These are phyloP conservation scores for Callospermophilus lateralis DNA, from an alignment of 2,113 vertebrate species.

Conservation along the genomic window DNA sequence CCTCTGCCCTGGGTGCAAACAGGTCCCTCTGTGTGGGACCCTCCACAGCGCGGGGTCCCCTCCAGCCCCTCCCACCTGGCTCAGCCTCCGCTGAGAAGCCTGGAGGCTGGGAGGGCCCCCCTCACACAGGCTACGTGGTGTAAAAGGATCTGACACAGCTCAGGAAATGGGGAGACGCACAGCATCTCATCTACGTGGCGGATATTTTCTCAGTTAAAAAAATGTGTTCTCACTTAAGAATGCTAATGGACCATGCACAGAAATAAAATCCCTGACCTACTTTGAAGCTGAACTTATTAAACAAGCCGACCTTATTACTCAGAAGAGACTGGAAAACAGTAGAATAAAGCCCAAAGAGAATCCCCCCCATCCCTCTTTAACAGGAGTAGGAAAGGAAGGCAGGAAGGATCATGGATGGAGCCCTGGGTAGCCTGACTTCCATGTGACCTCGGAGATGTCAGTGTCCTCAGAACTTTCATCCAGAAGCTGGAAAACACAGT, in stretches of 20 bases:
- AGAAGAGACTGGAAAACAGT: conserved; percentile 75
- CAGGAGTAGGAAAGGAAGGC: conserved; percentile 34
- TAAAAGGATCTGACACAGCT: conserved; percentile 50
- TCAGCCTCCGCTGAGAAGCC: not conserved
- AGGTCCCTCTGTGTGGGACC: not conserved
- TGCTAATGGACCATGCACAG: conserved; percentile 83
- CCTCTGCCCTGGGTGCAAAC: not conserved
- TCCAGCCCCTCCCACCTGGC: not conserved
- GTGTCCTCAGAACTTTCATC: not conserved
- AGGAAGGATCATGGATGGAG: not conserved
- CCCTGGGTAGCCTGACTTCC: not conserved
- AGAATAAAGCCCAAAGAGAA: conserved; percentile 55
- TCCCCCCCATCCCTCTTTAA: not conserved
- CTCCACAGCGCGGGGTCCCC: accelerated
- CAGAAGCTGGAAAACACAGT: not conserved
- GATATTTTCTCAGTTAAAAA: conserved; percentile 78
- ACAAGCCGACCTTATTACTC: conserved; percentile 80
- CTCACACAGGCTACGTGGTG: not conserved
- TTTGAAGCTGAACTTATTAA: conserved; percentile 83
- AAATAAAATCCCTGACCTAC: conserved; percentile 85
- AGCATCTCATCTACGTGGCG: not conserved
- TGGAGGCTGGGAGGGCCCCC: not conserved
- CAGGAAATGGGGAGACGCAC: not conserved
- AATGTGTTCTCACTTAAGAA: conserved; percentile 82
- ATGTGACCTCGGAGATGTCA: not conserved